Percentiles rank a stretch among this genome's conserved stretches.
Conservation (phyloP, 2,797 vertebrate species). For the Moxostoma hubbsi region DNA sequence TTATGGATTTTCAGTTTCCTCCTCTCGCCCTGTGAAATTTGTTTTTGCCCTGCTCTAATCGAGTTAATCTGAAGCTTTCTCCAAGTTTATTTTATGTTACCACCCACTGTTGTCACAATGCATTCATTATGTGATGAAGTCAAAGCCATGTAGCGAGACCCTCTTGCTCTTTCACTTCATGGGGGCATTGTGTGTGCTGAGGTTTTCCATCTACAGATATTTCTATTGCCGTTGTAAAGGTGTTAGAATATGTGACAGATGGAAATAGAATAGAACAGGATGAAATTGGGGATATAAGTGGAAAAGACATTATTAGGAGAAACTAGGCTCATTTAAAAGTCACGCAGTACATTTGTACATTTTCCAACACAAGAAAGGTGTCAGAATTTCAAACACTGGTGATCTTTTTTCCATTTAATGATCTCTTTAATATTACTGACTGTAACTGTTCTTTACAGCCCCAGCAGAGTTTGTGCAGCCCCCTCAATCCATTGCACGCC, state of each 20-base stretch:
- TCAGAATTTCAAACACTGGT: not conserved
- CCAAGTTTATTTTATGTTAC: conserved; percentile 27
- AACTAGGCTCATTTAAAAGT: not conserved
- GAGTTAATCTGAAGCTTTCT: conserved; percentile 40
- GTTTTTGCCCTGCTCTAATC: conserved; percentile 43
- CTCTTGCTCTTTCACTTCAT: not conserved
- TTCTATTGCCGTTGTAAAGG: not conserved
- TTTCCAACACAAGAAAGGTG: not conserved
- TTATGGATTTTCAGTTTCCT: conserved; percentile 42
- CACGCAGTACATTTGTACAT: not conserved
- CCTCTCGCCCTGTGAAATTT: conserved; percentile 38
- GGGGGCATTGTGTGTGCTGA: not conserved
- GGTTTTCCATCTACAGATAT: not conserved
- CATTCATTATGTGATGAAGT: conserved; percentile 30
- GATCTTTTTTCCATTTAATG: not conserved
- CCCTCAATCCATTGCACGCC: conserved; percentile 94
- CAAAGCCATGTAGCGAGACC: not conserved
- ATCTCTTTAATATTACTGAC: not conserved
- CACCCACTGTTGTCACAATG: conserved; percentile 12
- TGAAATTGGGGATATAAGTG: not conserved
- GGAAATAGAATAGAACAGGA: not conserved
- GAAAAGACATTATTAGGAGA: not conserved
- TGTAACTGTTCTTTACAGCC: conserved; percentile 71
- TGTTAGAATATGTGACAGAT: not conserved
- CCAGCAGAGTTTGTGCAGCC: conserved; percentile 95